Percentiles rank a stretch among this genome's conserved stretches.
phyloP scores from a whole-genome alignment of 1,140 invertebrate genomes.

The Monochamus saltuarius region DNA sequence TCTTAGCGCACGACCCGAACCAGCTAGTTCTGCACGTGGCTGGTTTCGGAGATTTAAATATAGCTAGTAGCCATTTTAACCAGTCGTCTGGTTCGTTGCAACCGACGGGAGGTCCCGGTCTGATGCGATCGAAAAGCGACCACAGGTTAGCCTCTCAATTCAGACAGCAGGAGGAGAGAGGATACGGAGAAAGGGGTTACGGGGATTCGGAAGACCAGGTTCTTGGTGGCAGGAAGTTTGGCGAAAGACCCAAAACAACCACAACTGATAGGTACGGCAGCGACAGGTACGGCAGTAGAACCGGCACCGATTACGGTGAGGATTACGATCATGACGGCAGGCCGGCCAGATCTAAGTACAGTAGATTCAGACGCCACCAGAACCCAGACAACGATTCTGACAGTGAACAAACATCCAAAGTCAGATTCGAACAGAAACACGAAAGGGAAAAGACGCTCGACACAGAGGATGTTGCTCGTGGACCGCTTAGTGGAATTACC shows the following conservation, averaged over 20 bases:
- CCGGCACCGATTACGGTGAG: constrained; percentile 59
- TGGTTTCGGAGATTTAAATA: constrained; percentile 85
- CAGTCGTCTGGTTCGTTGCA: constrained; percentile 52
- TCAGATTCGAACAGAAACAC: constrained; percentile 64
- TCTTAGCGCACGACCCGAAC: constrained; percentile 86
- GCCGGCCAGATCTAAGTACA: constrained; percentile 64
- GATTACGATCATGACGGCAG: constrained; percentile 62
- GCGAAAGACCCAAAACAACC: constrained; percentile 60
- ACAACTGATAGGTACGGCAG: constrained; percentile 53
- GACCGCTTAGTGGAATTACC: constrained; percentile 87
- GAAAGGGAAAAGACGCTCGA: constrained; percentile 80
- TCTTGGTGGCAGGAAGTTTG: constrained; percentile 71
- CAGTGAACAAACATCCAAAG: constrained; percentile 57
- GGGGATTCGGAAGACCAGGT: constrained; percentile 60
- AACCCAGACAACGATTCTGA: constrained; percentile 69
- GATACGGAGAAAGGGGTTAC: constrained; percentile 48
- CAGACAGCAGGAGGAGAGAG: constrained; percentile 77
- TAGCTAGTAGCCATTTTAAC: constrained; percentile 60
- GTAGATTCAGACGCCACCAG: constrained; percentile 61
- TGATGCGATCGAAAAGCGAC: constrained; percentile 92
- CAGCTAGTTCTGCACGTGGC: constrained; percentile 81
- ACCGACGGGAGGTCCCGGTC: constrained; percentile 62
- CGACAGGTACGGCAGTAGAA: constrained; percentile 56
- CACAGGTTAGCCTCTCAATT: constrained; percentile 88
- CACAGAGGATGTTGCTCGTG: constrained; percentile 84